phyloP scores from a whole-genome alignment of 1,140 invertebrate genomes.

The Notospermus geniculatus region DNA sequence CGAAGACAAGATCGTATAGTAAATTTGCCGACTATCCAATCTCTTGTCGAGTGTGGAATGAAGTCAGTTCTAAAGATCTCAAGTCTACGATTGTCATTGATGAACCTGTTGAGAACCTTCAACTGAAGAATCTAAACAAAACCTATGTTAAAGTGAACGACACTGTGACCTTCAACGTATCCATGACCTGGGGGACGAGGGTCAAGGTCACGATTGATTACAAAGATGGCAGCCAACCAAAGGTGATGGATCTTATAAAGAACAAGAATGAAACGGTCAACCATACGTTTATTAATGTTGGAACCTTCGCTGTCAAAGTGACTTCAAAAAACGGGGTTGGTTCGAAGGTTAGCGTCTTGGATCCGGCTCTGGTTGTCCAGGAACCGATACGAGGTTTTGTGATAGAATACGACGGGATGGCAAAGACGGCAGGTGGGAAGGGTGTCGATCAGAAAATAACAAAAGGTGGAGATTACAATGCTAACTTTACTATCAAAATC shows the following conservation, averaged over 20 bases:
- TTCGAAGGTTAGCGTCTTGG: background rate
- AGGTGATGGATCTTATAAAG: background rate
- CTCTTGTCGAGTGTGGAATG: slow-evolving; percentile 25
- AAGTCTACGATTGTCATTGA: slow-evolving; percentile 24
- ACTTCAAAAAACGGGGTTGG: slow-evolving; percentile 24
- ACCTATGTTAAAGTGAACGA: background rate
- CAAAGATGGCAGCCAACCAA: slow-evolving; percentile 17
- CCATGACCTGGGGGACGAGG: slow-evolving; percentile 27
- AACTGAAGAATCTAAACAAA: slow-evolving; percentile 4
- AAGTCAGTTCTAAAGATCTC: slow-evolving; percentile 27
- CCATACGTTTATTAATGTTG: slow-evolving; percentile 20
- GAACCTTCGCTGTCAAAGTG: slow-evolving; percentile 21
- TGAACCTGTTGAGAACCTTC: slow-evolving; percentile 21
- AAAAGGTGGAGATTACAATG: too few relatives aligned
- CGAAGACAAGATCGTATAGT: too few relatives aligned
- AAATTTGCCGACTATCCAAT: too few relatives aligned
- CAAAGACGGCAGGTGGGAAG: too few relatives aligned
- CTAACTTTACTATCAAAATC: slow-evolving; percentile 22
- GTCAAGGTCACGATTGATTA: slow-evolving; percentile 18
- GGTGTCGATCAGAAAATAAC: too few relatives aligned
- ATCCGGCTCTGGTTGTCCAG: slow-evolving; percentile 3
- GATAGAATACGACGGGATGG: background rate
- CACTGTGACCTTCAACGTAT: slow-evolving; percentile 13
- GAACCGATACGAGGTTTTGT: background rate
- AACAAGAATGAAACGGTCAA: background rate